Percentiles rank a stretch among this genome's conserved stretches.
Conservation (phyloP, 2,888 invertebrate genomes). For the Shargacucullia verbasci region DNA sequence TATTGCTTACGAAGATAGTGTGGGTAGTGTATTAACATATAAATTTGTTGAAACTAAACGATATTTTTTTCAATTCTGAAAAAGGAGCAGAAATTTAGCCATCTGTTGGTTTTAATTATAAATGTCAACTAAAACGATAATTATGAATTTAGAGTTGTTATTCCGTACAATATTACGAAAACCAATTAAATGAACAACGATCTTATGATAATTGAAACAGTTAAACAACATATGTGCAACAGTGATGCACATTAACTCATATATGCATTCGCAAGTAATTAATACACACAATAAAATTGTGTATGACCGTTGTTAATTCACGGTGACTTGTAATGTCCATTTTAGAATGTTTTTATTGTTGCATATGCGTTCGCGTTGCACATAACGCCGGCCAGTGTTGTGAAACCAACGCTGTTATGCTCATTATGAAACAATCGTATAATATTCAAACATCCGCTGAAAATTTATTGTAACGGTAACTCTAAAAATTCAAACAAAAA, state of each 20-base stretch:
- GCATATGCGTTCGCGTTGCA: constrained; percentile 18
- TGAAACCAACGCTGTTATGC: constrained; percentile 38
- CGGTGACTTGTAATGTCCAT: constrained; percentile 26
- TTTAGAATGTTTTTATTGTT: constrained; percentile 46
- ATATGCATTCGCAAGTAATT: constrained; percentile 17
- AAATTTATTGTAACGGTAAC: constrained; percentile 21
- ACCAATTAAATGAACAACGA: constrained; percentile 32
- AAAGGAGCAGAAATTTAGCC: constrained; percentile 10
- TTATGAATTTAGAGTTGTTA: constrained; percentile 11
- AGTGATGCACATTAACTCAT: constrained; percentile 5
- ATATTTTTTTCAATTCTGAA: neutral
- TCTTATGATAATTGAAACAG: constrained; percentile 13
- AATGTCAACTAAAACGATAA: constrained; percentile 28
- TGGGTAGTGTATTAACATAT: constrained; percentile 37
- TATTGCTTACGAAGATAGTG: constrained; percentile 28
- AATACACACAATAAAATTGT: constrained; percentile 31
- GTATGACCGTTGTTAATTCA: neutral
- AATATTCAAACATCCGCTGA: constrained; percentile 38
- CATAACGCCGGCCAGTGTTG: constrained; percentile 26
- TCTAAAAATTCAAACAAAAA: constrained; percentile 11
- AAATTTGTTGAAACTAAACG: constrained; percentile 17
- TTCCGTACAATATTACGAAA: constrained; percentile 20
- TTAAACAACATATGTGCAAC: neutral
- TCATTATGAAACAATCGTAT: constrained; percentile 41
- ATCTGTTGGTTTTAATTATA: constrained; percentile 26